Evolutionary conservation across 2,888 invertebrate genomes (phyloP).

Genomic region (Pseudococcus longispinus): DNA sequence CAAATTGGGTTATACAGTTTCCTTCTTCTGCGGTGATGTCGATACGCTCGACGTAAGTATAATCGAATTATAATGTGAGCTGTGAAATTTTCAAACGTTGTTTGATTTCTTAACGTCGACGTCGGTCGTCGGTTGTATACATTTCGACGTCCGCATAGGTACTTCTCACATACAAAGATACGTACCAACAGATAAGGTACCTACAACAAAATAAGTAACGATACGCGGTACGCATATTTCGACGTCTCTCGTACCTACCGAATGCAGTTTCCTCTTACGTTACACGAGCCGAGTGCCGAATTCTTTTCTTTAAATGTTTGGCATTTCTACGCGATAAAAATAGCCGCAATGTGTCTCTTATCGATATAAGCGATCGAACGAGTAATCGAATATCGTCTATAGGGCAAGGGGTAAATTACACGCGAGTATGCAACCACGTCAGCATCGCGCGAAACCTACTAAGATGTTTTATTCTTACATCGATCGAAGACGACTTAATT

Average conservation of each 20-base stretch:
- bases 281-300: neutral
- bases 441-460: too few relatives aligned
- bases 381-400: neutral
- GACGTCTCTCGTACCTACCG: neutral
- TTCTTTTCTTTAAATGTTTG: slow-evolving; percentile 3
- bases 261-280: neutral
- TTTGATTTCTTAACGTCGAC: neutral
- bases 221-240: neutral
- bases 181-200: neutral
- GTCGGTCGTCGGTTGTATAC: neutral
- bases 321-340: slow-evolving; percentile 18
- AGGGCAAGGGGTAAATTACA: neutral
- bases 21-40: neutral
- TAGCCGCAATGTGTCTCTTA: neutral
- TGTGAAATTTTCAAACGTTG: slow-evolving; percentile 7
- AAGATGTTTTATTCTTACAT: neutral
- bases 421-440: neutral
- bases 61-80: neutral
- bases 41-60: neutral
- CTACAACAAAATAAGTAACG: neutral
- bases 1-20: neutral
- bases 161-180: neutral
- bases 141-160: neutral
- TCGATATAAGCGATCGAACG: slow-evolving; percentile 20
- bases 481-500: neutral